Conservation (phyloP, 2,113 vertebrate genomes). For the Pangasianodon gigas region DNA sequence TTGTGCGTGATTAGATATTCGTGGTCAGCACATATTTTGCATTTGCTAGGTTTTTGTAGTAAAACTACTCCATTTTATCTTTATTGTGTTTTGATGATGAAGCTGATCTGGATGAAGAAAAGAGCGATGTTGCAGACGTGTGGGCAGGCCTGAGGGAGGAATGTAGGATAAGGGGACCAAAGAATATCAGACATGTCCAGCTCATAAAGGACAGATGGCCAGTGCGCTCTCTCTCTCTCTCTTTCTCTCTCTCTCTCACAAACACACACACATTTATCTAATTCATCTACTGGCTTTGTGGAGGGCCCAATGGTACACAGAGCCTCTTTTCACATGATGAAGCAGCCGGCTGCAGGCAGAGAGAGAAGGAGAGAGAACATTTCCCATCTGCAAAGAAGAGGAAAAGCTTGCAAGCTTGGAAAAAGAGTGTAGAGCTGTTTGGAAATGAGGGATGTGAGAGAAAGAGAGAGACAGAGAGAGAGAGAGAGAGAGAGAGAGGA, state of each 20-base stretch:
- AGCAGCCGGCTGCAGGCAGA: constrained; percentile 49
- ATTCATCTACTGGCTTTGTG: constrained; percentile 74
- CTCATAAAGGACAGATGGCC: constrained; percentile 54
- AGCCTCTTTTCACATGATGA: constrained; percentile 54
- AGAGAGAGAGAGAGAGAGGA: constrained; percentile 17
- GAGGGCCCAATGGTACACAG: constrained; percentile 70
- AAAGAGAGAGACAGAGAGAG: neutral
- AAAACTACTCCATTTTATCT: neutral
- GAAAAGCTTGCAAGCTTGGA: constrained; percentile 58
- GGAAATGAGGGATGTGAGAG: neutral
- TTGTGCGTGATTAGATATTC: neutral
- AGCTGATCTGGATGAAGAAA: constrained; percentile 25
- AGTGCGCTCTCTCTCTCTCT: constrained; percentile 25
- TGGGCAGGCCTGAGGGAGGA: constrained; percentile 19
- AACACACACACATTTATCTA: constrained; percentile 59
- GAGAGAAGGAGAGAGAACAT: constrained; percentile 24
- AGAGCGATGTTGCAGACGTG: constrained; percentile 5
- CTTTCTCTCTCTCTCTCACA: constrained; percentile 34
- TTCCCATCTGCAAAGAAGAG: constrained; percentile 65
- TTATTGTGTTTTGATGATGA: neutral
- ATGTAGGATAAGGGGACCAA: constrained; percentile 28
- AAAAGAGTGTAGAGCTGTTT: constrained; percentile 41
- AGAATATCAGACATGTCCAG: constrained; percentile 47
- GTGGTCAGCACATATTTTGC: neutral
- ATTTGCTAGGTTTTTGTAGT: neutral